Evolutionary conservation across 1,140 invertebrate species (phyloP), one percentile per base, ranked within the genome.

Genomic region (Frieseomelitta varia): DNA sequence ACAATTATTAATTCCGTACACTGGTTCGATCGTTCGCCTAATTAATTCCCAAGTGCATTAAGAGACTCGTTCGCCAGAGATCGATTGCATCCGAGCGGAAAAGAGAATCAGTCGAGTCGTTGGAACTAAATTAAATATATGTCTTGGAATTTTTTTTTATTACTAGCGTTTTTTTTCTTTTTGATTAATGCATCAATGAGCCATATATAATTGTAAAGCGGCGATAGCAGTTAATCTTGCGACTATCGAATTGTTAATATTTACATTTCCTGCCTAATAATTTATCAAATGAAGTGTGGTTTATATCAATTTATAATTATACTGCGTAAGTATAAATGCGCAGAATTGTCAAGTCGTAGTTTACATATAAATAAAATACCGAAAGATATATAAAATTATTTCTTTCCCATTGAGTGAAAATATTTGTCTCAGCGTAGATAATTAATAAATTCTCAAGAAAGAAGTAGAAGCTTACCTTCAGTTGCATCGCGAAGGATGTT

Each of bases 1-100:
- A 68, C 21, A 24, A 79, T 79, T 79, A 79, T 79, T 55, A 68
- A 76, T 76, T 63, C 47, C 24, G 56, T 63, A n/a, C 74, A 51
- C 34, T 47, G 74, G 39, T 47, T 63, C 34, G 24, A 47, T 19
- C 30, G 34, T 47, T 19, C 34, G 4, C 3, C 39, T 47, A 76
- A 76, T 77, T 61, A 77, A 77, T 63, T 63, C 34, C 10, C n/a
- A n/a, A n/a, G 15, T 8, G 47, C 24, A 61, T 76, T 76, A 76
- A 76, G 11, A n/a, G 30, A 74, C 27, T 21, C 53, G 47, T 17
- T 74, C 27, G 19, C 39, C n/a, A 27, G 24, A 51, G 72, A 56
- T 75, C 27, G 73, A 56, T 58, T 34, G 19, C 53, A 30, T 34
- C 58, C 19, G 21, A 34, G 3, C 4, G 4, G 12, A 19, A 24